Percentiles rank a stretch among this genome's conserved stretches.
These are phyloP conservation scores for Lepus townsendii DNA, from an alignment of 2,797 vertebrate genomes.

Conservation along the genomic window DNA sequence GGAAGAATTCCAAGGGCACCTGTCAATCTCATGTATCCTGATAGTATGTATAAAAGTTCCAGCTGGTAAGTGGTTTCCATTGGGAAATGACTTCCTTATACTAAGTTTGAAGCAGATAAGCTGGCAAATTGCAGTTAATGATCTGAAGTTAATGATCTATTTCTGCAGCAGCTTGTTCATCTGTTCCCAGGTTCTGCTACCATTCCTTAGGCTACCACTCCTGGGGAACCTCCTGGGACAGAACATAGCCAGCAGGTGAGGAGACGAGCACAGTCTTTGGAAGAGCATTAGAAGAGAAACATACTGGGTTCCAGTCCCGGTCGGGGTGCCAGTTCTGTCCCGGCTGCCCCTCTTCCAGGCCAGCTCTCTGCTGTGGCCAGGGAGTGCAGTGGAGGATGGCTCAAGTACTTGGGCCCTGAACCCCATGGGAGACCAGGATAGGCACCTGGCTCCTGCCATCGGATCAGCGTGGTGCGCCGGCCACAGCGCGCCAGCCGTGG, in stretches of 20 bases:
- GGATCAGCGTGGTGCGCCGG: too few relatives aligned
- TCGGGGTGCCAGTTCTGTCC: too few relatives aligned
- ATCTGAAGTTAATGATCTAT: slow-evolving; percentile 42
- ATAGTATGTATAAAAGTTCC: neutral
- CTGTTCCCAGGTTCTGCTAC: neutral
- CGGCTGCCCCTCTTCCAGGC: too few relatives aligned
- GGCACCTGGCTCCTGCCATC: too few relatives aligned
- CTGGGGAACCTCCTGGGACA: neutral
- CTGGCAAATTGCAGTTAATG: neutral
- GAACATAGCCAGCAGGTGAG: neutral
- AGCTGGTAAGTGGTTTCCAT: neutral
- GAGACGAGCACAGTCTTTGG: neutral
- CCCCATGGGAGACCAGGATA: too few relatives aligned
- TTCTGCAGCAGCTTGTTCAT: neutral
- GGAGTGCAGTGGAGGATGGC: too few relatives aligned
- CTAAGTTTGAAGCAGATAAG: slow-evolving; percentile 53
- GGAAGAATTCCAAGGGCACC: slow-evolving; percentile 39
- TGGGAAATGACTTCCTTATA: slow-evolving; percentile 56
- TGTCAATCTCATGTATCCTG: slow-evolving; percentile 22
- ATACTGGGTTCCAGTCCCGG: too few relatives aligned
- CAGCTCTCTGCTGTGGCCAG: too few relatives aligned
- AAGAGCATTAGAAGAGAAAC: neutral
- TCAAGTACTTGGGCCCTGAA: too few relatives aligned
- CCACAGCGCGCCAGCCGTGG: too few relatives aligned
- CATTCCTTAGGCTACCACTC: neutral